Base-by-base conservation (phyloP, 2,888 invertebrate genomes). In the Heliconius cydno region DNA sequence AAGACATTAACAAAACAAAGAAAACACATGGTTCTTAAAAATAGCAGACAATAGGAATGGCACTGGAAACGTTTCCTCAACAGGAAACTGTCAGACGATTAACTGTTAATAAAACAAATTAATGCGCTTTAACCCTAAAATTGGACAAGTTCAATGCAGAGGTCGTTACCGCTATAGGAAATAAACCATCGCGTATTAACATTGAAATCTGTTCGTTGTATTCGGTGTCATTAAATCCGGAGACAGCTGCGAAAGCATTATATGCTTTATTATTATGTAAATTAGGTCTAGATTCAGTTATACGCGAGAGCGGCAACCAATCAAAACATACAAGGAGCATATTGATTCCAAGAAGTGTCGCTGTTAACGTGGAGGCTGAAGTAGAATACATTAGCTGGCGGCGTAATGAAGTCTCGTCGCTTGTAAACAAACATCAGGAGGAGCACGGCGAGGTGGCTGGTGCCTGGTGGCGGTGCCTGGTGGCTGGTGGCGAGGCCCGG, bases 341-440 rank as follows among this genome's bases (percentile, higher is more conserved):
- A 95, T 95, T 95, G 95, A 95, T 95, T 95, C 95, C 92, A 94
- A 94, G 95, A 95, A 95, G 95, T 95, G 95, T 95, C 95, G 94
- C 94, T 94, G 95, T 94, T 94, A 94, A 94, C 95, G 94, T 94
- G 93, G 91, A 94, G 94, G 94, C 94, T 94, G 94, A 94, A 95
- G 95, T 94, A 94, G 95, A 95, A 95, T 95, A 95, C 95, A 95
- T 95, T 95, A 95, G 94, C 94, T 93, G 90, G 91, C 92, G 93
- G 94, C 94, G 94, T 95, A 95, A 95, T 95, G 95, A 95, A 95
- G 94, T 94, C 95, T 94, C 92, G 94, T 91, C 90, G 94, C 91
- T 94, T 95, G 95, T 95, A 95, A 94, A 95, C 94, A 95, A 95
- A 95, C 93, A 94, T 87, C 84, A 89, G 89, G 85, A 86, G 86